These are phyloP conservation scores for Cherax destructor DNA, from an alignment of 1,140 invertebrate species.

Conservation along the genomic window DNA sequence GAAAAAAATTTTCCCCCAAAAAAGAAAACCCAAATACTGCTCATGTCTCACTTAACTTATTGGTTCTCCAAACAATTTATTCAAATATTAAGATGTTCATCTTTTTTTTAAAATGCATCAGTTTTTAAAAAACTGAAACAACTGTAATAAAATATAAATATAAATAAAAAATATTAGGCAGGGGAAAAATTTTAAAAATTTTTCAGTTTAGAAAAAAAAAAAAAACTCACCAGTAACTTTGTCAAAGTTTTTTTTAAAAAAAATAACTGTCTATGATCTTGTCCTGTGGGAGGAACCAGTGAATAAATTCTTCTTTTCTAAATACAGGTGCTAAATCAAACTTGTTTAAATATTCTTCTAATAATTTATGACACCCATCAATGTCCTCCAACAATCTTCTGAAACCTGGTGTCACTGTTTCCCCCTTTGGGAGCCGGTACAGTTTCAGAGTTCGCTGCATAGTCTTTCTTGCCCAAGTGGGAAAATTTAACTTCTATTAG, in stretches of 20 bases:
- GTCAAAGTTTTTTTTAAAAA: slow-evolving; percentile 85
- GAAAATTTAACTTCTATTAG: slow-evolving; percentile 99
- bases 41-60: no score
- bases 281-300: slow-evolving; percentile 95
- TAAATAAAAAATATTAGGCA: background rate
- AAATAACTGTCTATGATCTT: slow-evolving; percentile 96
- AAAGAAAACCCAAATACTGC: no score
- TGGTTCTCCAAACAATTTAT: no score
- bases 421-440: slow-evolving; percentile 95
- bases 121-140: background rate
- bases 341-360: slow-evolving; percentile 90
- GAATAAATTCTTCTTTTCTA: slow-evolving; percentile 92
- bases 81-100: no score
- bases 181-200: background rate
- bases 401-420: slow-evolving; percentile 87
- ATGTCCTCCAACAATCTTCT: slow-evolving; percentile 87
- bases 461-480: slow-evolving; percentile 95
- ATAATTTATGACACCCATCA: slow-evolving; percentile 85
- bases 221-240: slow-evolving; percentile 80
- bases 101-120: background rate
- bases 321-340: slow-evolving; percentile 96
- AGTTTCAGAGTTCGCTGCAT: slow-evolving; percentile 98
- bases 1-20: no score
- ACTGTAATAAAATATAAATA: background rate
- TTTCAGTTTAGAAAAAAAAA: background rate